These are phyloP conservation scores for Leptinotarsa undecemlineata DNA, from an alignment of 1,140 invertebrate species.

Conservation along the genomic window DNA sequence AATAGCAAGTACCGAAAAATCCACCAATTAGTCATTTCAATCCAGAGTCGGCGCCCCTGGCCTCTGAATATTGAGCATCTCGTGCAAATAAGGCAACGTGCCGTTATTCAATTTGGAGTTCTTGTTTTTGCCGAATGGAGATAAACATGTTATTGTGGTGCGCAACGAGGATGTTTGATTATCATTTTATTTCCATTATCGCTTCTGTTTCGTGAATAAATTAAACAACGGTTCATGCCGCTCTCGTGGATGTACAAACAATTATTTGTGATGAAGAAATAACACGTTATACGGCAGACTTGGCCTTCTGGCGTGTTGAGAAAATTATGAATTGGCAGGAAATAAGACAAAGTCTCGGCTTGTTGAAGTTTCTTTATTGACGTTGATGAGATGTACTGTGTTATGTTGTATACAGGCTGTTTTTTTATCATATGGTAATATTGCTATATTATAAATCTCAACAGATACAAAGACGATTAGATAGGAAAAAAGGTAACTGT, in stretches of 20 bases:
- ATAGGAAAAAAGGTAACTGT: too few relatives aligned
- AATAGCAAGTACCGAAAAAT: too few relatives aligned
- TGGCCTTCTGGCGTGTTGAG: too few relatives aligned
- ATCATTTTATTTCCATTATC: conserved; percentile 1
- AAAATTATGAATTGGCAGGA: too few relatives aligned
- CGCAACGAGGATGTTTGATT: not conserved
- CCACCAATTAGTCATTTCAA: too few relatives aligned
- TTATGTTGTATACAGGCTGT: too few relatives aligned
- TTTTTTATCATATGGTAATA: too few relatives aligned
- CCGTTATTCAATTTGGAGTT: conserved; percentile 1
- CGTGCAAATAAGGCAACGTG: conserved; percentile 2
- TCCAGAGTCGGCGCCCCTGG: not conserved
- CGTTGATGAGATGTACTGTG: too few relatives aligned
- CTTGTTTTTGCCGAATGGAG: not conserved
- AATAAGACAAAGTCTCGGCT: too few relatives aligned
- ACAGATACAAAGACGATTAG: too few relatives aligned
- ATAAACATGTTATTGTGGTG: conserved; percentile 2
- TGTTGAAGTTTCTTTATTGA: too few relatives aligned
- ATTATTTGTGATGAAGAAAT: not conserved
- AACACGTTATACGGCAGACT: not conserved
- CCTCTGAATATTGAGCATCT: not conserved
- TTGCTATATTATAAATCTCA: too few relatives aligned
- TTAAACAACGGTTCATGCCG: not conserved
- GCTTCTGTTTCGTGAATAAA: not conserved
- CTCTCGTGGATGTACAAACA: not conserved